Percentiles rank a stretch among this genome's conserved stretches.
phyloP scores from a whole-genome alignment of 64 coral and sea anemone species.

The Platygyra sinensis region DNA sequence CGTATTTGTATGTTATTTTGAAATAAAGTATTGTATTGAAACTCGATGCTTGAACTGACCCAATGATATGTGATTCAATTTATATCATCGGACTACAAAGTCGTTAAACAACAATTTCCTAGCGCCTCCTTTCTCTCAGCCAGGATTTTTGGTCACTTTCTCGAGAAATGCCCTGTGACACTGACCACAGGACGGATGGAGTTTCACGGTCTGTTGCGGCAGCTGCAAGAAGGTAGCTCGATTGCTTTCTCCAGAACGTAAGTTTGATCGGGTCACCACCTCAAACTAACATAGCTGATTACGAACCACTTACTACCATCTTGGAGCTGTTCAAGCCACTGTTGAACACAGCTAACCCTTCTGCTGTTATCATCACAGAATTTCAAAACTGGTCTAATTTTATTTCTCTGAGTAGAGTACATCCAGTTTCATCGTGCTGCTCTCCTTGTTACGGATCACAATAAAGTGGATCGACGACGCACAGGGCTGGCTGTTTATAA shows the following conservation, averaged over 20 bases:
- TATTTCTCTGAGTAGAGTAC: not conserved
- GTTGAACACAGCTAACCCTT: constrained; percentile 14
- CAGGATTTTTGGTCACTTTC: too few species aligned
- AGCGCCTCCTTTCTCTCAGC: too few species aligned
- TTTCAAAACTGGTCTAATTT: constrained; percentile 2
- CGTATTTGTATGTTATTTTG: too few species aligned
- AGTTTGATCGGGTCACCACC: constrained; percentile 29
- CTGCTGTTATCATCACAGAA: constrained; percentile 23
- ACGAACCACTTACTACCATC: not conserved
- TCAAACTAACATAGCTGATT: constrained; percentile 58
- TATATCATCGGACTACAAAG: too few species aligned
- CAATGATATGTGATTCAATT: too few species aligned
- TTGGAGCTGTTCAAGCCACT: constrained; percentile 4
- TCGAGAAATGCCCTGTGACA: too few species aligned
- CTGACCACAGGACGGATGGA: constrained; percentile 9
- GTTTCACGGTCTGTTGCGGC: constrained; percentile 31
- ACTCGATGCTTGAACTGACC: too few species aligned
- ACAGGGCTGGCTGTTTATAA: constrained; percentile 13
- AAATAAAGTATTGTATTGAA: too few species aligned
- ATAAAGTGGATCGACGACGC: not conserved
- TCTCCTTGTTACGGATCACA: not conserved
- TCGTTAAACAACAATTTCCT: too few species aligned
- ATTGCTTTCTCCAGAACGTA: not conserved
- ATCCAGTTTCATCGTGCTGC: not conserved
- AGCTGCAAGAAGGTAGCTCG: constrained; percentile 22